Percentiles rank a stretch among this genome's conserved stretches.
These are phyloP conservation scores for Thripadectes ignobilis DNA, from an alignment of 2,797 vertebrate genomes.

Conservation along the genomic window DNA sequence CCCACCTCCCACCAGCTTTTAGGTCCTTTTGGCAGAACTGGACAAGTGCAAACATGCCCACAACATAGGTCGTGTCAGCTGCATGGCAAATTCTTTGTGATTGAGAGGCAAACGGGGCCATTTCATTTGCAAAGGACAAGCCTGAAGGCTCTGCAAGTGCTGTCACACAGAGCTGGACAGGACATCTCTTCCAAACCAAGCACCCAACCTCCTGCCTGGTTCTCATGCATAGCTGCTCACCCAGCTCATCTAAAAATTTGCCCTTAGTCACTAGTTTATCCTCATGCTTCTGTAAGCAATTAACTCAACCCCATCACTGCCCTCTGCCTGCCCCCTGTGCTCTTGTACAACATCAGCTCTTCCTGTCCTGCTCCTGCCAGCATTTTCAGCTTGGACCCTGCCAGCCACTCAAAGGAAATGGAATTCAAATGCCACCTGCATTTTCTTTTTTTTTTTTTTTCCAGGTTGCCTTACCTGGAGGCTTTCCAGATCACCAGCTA, in stretches of 20 bases:
- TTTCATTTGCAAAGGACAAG: not conserved
- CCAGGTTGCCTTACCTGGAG: conserved; percentile 44
- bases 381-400: not conserved
- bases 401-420: not conserved
- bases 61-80: not conserved
- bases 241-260: conserved; percentile 25
- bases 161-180: not conserved
- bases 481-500: conserved; percentile 29
- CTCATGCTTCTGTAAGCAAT: conserved; percentile 48
- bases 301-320: conserved; percentile 39
- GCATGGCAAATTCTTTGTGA: fast-evolving
- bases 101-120: not conserved
- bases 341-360: conserved; percentile 24
- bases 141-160: not conserved
- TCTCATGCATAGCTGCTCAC: conserved; percentile 33
- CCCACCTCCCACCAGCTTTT: not conserved
- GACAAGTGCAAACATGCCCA: not conserved
- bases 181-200: not conserved
- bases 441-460: not conserved
- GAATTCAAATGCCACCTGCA: not conserved
- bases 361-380: conserved; percentile 27
- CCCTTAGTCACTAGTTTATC: conserved; percentile 48
- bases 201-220: not conserved
- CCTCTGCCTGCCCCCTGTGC: conserved; percentile 43
- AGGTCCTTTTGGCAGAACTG: not conserved